Percentiles rank a stretch among this genome's conserved stretches.
Evolutionary conservation across 2,113 vertebrate species (phyloP).

Genomic region (Microtus oregoni): DNA sequence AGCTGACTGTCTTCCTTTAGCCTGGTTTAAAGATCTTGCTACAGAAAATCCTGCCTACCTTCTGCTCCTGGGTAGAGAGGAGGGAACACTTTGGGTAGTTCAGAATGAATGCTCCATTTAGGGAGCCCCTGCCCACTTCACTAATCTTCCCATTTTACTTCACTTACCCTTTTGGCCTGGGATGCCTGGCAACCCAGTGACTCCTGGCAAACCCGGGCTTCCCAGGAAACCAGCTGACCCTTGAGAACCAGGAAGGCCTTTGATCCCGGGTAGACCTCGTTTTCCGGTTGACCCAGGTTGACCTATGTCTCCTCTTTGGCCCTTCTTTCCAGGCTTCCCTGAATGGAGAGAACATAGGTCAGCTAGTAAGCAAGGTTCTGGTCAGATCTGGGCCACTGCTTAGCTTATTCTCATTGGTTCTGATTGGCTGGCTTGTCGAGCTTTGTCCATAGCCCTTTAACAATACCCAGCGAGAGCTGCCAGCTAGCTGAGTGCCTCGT

Average conservation of each 20-base stretch:
- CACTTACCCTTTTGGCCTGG: slow-evolving; percentile 92
- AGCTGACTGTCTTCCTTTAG: background rate
- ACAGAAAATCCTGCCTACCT: background rate
- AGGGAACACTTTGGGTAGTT: background rate
- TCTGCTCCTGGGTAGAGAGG: background rate
- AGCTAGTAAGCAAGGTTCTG: background rate
- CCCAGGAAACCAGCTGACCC: slow-evolving; percentile 91
- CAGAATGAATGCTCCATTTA: background rate
- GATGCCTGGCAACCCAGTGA: slow-evolving; percentile 88
- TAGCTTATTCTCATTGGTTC: slow-evolving; percentile 16
- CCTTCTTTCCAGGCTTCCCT: slow-evolving; percentile 93
- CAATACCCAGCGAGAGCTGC: slow-evolving; percentile 78
- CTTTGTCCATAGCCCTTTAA: slow-evolving; percentile 62
- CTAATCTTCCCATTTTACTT: slow-evolving; percentile 17
- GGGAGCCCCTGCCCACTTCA: background rate
- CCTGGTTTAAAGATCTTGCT: slow-evolving; percentile 17
- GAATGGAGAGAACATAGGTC: slow-evolving; percentile 74
- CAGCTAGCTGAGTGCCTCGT: slow-evolving; percentile 77
- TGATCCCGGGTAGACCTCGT: slow-evolving; percentile 91
- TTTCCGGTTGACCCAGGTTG: slow-evolving; percentile 89
- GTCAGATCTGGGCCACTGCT: background rate
- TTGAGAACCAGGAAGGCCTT: slow-evolving; percentile 89
- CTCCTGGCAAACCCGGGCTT: slow-evolving; percentile 86
- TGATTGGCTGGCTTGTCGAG: background rate
- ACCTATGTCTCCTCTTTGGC: slow-evolving; percentile 90